Percentiles rank a stretch among this genome's conserved stretches.
phyloP scores from a whole-genome alignment of 1,140 invertebrate species.

The Magallana ariakensis region DNA sequence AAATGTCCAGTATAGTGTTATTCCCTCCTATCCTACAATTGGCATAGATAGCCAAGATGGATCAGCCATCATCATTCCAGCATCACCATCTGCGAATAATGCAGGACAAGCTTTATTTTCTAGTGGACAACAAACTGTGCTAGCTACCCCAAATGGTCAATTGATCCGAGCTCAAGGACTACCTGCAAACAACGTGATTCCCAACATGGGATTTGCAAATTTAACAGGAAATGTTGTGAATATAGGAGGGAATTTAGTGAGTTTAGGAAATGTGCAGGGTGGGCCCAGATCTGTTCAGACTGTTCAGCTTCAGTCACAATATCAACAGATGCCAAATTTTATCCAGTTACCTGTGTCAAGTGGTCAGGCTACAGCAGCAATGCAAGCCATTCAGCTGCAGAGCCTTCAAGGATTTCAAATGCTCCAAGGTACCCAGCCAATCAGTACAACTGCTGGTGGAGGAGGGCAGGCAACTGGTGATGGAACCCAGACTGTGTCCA shows the following conservation, averaged over 20 bases:
- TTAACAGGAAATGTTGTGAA: constrained; percentile 72
- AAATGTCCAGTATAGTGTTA: constrained; percentile 83
- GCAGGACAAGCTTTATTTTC: constrained; percentile 78
- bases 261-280: constrained; percentile 63
- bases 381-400: constrained; percentile 70
- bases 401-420: constrained; percentile 87
- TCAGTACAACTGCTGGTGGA: constrained; percentile 12
- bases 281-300: constrained; percentile 84
- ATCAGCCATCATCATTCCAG: constrained; percentile 89
- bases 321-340: constrained; percentile 65
- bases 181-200: constrained; percentile 56
- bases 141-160: constrained; percentile 83
- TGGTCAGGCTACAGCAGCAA: constrained; percentile 86
- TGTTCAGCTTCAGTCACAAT: constrained; percentile 70
- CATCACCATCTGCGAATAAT: constrained; percentile 53
- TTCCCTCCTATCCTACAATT: constrained; percentile 88
- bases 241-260: constrained; percentile 66
- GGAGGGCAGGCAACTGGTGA: not conserved
- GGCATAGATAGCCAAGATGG: constrained; percentile 93
- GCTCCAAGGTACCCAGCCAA: constrained; percentile 41
- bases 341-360: constrained; percentile 88
- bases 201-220: constrained; percentile 59
- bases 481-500: constrained; percentile 45
- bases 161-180: constrained; percentile 82
- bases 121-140: constrained; percentile 72